Percentiles rank a stretch among this genome's conserved stretches.
Evolutionary conservation across 53 echinoderm and acorn worm genomes (phyloP).

Genomic region (Echinometra lucunter): DNA sequence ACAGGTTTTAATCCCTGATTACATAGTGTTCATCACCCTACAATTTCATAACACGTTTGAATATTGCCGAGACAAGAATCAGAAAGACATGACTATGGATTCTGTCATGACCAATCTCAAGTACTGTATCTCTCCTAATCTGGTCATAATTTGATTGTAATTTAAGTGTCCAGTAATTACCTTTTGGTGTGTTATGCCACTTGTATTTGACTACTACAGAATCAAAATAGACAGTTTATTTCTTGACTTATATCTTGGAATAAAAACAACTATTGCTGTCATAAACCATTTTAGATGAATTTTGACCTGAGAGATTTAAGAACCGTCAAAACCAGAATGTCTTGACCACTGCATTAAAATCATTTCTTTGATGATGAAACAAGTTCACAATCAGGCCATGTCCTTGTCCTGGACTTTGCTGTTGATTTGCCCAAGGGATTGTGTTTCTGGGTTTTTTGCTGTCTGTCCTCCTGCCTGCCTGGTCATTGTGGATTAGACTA

Average conservation of each 20-base stretch:
- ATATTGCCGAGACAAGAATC: background rate
- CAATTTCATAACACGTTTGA: background rate
- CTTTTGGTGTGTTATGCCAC: background rate
- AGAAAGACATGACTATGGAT: background rate
- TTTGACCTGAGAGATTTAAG: background rate
- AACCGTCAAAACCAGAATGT: background rate
- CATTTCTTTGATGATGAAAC: background rate
- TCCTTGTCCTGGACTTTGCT: conserved; percentile 12
- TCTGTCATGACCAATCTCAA: background rate
- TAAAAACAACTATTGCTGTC: background rate
- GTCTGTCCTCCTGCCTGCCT: background rate
- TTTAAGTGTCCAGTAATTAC: background rate
- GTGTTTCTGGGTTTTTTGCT: background rate
- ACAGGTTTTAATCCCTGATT: background rate
- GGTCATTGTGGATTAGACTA: background rate
- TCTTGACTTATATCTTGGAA: background rate
- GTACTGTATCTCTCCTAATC: background rate
- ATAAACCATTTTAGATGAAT: background rate
- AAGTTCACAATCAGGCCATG: conserved; percentile 12
- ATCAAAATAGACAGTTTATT: background rate
- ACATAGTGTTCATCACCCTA: background rate
- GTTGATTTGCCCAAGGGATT: background rate
- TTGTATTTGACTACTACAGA: background rate
- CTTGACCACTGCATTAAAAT: background rate
- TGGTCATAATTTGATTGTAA: background rate